phyloP scores from a whole-genome alignment of 2,797 vertebrate genomes.

The Hypotaenidia philippensis region DNA sequence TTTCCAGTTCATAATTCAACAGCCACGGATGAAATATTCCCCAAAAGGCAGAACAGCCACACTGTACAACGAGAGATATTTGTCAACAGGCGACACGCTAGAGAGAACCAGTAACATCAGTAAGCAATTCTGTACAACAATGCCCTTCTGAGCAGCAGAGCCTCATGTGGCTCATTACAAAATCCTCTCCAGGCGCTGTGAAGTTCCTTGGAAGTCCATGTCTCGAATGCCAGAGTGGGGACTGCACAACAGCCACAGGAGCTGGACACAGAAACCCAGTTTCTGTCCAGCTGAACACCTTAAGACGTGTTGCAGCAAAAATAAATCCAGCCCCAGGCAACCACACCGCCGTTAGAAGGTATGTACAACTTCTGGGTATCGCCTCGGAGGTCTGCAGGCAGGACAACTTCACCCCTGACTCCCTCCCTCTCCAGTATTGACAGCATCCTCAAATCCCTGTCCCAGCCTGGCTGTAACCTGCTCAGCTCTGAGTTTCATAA shows the following conservation, averaged over 20 bases:
- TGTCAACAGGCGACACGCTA: not conserved
- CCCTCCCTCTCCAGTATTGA: no score
- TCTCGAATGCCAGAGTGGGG: not conserved
- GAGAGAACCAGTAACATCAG: not conserved
- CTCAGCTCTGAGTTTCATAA: not conserved
- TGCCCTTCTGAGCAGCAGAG: not conserved
- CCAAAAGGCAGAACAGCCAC: not conserved
- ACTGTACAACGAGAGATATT: not conserved
- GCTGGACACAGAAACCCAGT: not conserved
- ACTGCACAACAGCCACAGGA: not conserved
- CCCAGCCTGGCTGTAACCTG: not conserved
- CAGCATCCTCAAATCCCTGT: not conserved
- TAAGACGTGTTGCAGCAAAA: not conserved
- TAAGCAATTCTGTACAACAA: not conserved
- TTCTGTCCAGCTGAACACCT: not conserved
- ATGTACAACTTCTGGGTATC: not conserved
- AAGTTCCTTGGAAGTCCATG: not conserved
- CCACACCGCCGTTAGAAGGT: not conserved
- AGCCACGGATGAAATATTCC: not conserved
- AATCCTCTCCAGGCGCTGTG: not conserved
- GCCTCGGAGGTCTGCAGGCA: not conserved
- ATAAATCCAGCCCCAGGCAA: not conserved
- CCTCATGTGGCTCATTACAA: not conserved
- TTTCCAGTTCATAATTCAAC: conserved; percentile 33
- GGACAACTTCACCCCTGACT: rapidly evolving